Percentiles rank a stretch among this genome's conserved stretches.
These are phyloP conservation scores for Sialia sialis DNA, from an alignment of 2,113 vertebrate genomes.

Conservation along the genomic window DNA sequence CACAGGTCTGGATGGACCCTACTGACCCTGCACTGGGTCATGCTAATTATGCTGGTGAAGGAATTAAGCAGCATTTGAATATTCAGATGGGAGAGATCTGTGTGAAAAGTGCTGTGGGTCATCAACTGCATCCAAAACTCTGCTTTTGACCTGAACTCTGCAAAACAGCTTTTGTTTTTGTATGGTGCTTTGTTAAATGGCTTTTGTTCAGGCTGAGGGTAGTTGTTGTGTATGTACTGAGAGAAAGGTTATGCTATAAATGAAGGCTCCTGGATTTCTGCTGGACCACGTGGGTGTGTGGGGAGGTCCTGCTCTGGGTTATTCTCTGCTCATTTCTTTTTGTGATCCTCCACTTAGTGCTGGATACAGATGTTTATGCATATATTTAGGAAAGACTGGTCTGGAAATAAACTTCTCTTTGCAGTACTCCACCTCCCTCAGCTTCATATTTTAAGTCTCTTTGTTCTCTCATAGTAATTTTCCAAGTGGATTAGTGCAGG, in stretches of 20 bases:
- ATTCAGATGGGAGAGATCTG: background rate
- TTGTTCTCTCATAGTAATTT: constrained; percentile 2
- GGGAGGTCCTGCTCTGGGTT: background rate
- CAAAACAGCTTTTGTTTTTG: background rate
- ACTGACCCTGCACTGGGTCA: background rate
- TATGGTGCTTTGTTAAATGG: fast-evolving
- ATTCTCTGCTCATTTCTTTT: background rate
- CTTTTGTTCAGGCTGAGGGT: background rate
- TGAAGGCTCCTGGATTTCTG: background rate
- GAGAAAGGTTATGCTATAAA: background rate
- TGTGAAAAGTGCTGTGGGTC: background rate
- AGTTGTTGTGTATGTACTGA: fast-evolving
- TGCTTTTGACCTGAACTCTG: background rate
- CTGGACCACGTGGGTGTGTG: fast-evolving
- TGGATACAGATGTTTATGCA: background rate
- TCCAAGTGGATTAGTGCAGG: constrained; percentile 12
- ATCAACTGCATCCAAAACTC: background rate
- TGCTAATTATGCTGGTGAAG: background rate
- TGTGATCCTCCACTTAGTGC: background rate
- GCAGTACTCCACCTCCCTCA: background rate
- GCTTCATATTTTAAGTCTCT: background rate
- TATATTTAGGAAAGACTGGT: background rate
- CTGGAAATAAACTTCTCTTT: constrained; percentile 14
- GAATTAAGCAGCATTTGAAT: background rate
- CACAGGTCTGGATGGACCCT: background rate